Percentiles rank a stretch among this genome's conserved stretches.
These are phyloP conservation scores for Smithornis capensis DNA, from an alignment of 2,113 vertebrate species.

Conservation along the genomic window DNA sequence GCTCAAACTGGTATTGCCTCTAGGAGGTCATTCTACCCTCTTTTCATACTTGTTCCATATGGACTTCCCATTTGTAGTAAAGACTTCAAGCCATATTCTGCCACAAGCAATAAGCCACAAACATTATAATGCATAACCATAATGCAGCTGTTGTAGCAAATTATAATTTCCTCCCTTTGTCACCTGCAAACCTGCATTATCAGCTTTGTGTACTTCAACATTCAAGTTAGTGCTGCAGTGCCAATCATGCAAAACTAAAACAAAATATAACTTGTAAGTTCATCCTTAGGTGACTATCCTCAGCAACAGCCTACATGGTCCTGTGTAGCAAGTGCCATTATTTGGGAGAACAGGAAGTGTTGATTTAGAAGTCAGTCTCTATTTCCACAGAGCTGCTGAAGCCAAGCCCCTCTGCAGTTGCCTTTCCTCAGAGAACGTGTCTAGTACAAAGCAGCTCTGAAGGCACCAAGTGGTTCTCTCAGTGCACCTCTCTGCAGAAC, in stretches of 20 bases:
- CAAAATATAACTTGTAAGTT: neutral
- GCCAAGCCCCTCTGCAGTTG: neutral
- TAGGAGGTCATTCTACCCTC: neutral
- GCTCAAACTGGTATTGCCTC: neutral
- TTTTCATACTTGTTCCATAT: neutral
- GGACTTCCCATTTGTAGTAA: neutral
- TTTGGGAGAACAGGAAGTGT: neutral
- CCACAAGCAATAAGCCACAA: neutral
- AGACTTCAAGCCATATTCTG: neutral
- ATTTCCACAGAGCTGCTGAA: neutral
- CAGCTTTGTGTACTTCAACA: neutral
- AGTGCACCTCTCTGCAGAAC: neutral
- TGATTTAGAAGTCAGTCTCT: neutral
- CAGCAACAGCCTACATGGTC: neutral
- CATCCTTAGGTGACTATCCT: neutral
- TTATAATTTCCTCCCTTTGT: neutral
- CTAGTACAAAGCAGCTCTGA: neutral
- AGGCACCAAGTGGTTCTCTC: neutral
- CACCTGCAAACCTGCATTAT: neutral
- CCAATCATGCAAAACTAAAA: neutral
- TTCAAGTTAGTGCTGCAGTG: neutral
- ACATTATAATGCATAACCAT: neutral
- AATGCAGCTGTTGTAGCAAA: neutral
- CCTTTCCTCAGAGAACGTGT: fast-evolving
- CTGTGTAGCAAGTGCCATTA: neutral